Percentiles rank a stretch among this genome's conserved stretches.
phyloP scores from a whole-genome alignment of 2,888 invertebrate species.

The Pterobdella sp. region DNA sequence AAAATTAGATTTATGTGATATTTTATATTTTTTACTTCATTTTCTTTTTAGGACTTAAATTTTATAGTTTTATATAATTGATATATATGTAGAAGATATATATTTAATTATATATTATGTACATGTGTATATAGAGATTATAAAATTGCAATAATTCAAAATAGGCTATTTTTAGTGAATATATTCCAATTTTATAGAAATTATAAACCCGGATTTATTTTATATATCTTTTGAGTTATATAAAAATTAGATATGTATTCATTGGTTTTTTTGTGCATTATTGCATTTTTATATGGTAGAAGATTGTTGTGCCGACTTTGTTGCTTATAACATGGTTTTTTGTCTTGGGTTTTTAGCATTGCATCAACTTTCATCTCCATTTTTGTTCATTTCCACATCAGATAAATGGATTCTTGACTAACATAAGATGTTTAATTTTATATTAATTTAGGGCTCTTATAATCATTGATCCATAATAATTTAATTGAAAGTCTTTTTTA shows the following conservation, averaged over 20 bases:
- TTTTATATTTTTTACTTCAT: conserved; percentile 7
- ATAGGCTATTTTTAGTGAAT: conserved; percentile 2
- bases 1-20: conserved; percentile 10
- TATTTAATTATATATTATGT: conserved; percentile 10
- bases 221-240: background rate
- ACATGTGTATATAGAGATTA: conserved; percentile 13
- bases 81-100: conserved; percentile 1
- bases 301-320: conserved; percentile 1
- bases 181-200: conserved; percentile 1
- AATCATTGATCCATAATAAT: no score
- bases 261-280: background rate
- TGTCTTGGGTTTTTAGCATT: background rate
- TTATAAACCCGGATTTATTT: background rate
- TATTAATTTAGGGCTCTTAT: no score
- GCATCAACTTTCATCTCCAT: background rate
- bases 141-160: background rate
- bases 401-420: no score
- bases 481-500: no score
- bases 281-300: no score
- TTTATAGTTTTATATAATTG: conserved; percentile 1
- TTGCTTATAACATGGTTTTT: background rate
- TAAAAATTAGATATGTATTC: background rate
- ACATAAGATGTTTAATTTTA: no score
- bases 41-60: conserved; percentile 2
- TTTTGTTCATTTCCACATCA: background rate